Percentiles rank a stretch among this genome's conserved stretches.
phyloP scores from a whole-genome alignment of 1,140 invertebrate species.

The Caenorhabditis remanei region DNA sequence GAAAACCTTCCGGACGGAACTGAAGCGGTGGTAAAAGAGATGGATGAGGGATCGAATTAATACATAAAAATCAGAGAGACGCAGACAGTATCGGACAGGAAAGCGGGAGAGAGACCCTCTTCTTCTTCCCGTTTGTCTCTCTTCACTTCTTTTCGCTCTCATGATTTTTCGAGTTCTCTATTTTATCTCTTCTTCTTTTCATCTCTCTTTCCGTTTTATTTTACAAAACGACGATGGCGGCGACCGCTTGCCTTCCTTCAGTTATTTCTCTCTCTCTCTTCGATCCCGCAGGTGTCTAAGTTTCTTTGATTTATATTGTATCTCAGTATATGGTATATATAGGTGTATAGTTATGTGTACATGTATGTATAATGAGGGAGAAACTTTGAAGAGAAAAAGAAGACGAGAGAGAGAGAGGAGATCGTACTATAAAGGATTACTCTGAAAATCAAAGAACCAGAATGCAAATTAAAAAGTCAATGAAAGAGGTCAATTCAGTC shows the following conservation, averaged over 20 bases:
- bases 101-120: not conserved
- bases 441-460: not conserved
- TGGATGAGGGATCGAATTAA: not conserved
- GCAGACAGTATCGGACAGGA: not conserved
- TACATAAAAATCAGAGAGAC: constrained; percentile 28
- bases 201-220: constrained; percentile 4
- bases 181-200: not conserved
- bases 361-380: constrained; percentile 8
- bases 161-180: not conserved
- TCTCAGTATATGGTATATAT: not conserved
- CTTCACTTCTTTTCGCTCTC: constrained; percentile 13
- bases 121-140: not conserved
- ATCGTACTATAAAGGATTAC: too few species aligned
- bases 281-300: not conserved
- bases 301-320: constrained; percentile 24
- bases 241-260: not conserved
- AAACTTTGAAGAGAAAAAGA: not conserved
- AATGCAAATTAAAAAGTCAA: not conserved
- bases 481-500: not conserved
- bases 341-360: constrained; percentile 51
- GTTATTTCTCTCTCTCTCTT: not conserved
- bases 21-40: constrained; percentile 46
- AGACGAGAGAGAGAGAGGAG: too few species aligned
- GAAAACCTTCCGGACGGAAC: constrained; percentile 51
- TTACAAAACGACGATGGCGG: constrained; percentile 32